phyloP scores from a whole-genome alignment of 2,113 vertebrate genomes.

The Gambusia affinis region DNA sequence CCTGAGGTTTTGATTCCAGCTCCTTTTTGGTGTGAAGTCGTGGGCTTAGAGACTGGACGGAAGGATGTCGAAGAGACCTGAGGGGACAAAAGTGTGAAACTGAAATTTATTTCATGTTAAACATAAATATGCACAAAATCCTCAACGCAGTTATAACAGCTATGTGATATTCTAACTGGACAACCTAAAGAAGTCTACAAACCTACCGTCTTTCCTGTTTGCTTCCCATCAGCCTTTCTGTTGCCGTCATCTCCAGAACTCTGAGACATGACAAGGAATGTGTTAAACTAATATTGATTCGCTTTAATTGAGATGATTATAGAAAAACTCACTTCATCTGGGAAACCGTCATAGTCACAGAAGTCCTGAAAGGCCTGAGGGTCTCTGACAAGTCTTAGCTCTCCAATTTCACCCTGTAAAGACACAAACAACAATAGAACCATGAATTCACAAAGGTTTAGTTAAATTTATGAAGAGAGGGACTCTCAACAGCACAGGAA shows the following conservation, averaged over 20 bases:
- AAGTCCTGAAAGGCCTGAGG: slow-evolving; percentile 80
- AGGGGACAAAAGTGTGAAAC: not conserved
- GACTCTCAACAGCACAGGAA: too few relatives aligned
- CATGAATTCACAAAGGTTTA: not conserved
- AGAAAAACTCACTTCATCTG: slow-evolving; percentile 77
- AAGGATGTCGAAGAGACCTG: slow-evolving; percentile 54
- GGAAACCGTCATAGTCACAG: slow-evolving; percentile 88
- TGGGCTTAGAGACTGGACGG: slow-evolving; percentile 62
- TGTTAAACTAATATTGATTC: not conserved
- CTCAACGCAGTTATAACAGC: not conserved
- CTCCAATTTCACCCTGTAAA: slow-evolving; percentile 85
- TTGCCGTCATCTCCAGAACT: slow-evolving; percentile 89
- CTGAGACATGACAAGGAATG: slow-evolving; percentile 60
- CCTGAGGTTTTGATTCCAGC: slow-evolving; percentile 43
- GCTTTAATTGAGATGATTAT: not conserved
- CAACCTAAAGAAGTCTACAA: not conserved
- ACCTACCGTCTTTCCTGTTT: slow-evolving; percentile 37
- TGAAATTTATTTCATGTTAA: not conserved
- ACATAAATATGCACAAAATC: not conserved
- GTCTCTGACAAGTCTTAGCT: slow-evolving; percentile 83
- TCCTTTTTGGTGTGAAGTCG: slow-evolving; percentile 38
- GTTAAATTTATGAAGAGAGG: not conserved
- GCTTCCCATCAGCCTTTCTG: slow-evolving; percentile 62
- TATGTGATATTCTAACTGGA: not conserved
- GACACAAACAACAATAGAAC: not conserved